Conservation (phyloP, 2,797 vertebrate genomes). For the Channa striata region DNA sequence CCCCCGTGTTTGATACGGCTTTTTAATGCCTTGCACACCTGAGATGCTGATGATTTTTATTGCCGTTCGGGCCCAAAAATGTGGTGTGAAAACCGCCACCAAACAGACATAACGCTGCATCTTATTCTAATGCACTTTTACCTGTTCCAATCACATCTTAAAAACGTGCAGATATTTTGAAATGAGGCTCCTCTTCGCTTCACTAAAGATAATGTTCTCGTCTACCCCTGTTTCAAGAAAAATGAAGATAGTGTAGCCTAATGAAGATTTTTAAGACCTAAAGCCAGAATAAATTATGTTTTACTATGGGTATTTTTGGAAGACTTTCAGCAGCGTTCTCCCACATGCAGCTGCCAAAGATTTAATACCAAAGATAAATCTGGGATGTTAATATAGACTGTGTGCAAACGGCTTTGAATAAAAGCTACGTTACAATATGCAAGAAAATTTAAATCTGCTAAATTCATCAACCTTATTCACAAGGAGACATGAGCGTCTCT, state of each 20-base stretch:
- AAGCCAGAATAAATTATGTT: conserved; percentile 39
- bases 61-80: neutral
- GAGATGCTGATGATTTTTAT: neutral
- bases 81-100: neutral
- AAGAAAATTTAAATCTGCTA: conserved; percentile 9
- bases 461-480: conserved; percentile 7
- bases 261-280: conserved; percentile 21
- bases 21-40: neutral
- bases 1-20: neutral
- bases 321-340: conserved; percentile 20
- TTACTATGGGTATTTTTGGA: conserved; percentile 34
- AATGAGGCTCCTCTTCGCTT: neutral
- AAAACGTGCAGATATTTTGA: conserved; percentile 2
- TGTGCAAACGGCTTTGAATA: conserved; percentile 7
- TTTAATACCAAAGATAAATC: conserved; percentile 44
- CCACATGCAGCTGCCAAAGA: conserved; percentile 21
- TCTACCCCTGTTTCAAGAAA: conserved; percentile 20
- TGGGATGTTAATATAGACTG: conserved; percentile 18
- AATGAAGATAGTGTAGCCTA: neutral
- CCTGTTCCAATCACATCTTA: neutral
- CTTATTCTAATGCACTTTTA: conserved; percentile 6
- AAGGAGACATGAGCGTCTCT: no score
- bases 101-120: neutral
- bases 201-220: conserved; percentile 15
- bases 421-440: neutral